Percentiles rank a stretch among this genome's conserved stretches.
Conservation (phyloP, 2,113 vertebrate genomes). For the Pteropus alecto region DNA sequence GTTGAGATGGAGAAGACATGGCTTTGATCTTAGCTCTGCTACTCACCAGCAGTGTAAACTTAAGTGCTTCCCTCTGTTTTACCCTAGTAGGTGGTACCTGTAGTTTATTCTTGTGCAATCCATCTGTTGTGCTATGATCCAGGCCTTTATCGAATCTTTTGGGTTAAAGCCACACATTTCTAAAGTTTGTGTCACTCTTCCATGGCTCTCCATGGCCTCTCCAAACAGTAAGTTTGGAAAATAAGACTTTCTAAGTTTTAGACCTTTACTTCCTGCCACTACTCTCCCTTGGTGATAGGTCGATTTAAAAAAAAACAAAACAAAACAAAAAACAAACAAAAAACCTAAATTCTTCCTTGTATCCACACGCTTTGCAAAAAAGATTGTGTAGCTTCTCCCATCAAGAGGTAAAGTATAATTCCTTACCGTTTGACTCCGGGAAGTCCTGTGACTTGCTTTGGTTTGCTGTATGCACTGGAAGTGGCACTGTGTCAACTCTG, state of each 20-base stretch:
- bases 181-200: not conserved
- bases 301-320: not conserved
- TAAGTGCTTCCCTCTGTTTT: not conserved
- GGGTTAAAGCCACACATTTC: not conserved
- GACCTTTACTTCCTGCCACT: not conserved
- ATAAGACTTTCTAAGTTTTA: not conserved
- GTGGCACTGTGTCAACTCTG: not conserved
- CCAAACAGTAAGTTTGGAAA: not conserved
- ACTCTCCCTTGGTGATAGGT: not conserved
- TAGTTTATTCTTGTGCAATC: not conserved
- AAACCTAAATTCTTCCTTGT: not conserved
- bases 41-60: not conserved
- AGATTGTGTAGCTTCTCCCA: not conserved
- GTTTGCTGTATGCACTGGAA: not conserved
- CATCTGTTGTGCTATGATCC: not conserved
- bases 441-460: constrained; percentile 21
- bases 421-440: not conserved
- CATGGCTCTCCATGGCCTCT: not conserved
- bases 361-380: not conserved
- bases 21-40: not conserved
- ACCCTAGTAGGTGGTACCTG: not conserved
- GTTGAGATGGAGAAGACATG: not conserved
- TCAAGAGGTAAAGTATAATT: not conserved
- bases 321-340: no score
- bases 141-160: not conserved